A percentile compares a stretch with the other conserved stretches of the same genome.
Evolutionary conservation across 2,888 invertebrate species (phyloP).

Genomic region (Dicyrtomina minuta): DNA sequence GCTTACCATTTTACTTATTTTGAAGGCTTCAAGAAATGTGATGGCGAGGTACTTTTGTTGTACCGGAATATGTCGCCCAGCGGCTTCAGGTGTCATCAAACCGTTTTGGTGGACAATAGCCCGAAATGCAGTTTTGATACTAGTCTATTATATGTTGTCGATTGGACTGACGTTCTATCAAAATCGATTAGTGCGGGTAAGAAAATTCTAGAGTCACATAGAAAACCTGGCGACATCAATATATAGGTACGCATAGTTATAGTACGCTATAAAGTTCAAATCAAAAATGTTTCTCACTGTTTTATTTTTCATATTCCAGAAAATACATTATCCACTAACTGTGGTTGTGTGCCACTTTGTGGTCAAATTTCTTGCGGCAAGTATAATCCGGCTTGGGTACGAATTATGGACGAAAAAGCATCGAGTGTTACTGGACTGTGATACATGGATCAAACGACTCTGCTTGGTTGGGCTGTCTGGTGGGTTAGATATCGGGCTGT

Average conservation of each 20-base stretch:
- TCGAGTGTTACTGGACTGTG: slow-evolving; percentile 71
- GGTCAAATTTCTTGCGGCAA: slow-evolving; percentile 81
- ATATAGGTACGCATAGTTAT: no score
- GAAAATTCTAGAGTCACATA: background rate
- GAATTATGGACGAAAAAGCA: slow-evolving; percentile 64
- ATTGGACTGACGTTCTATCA: slow-evolving; percentile 97
- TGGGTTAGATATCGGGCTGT: slow-evolving; percentile 94
- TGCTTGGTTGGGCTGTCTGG: slow-evolving; percentile 87
- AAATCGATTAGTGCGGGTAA: slow-evolving; percentile 83
- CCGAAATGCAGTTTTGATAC: slow-evolving; percentile 63
- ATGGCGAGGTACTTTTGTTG: slow-evolving; percentile 31
- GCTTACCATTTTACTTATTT: no score
- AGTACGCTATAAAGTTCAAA: background rate
- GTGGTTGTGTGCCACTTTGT: slow-evolving; percentile 88
- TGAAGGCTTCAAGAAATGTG: slow-evolving; percentile 1
- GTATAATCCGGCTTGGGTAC: slow-evolving; percentile 66
- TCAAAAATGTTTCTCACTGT: background rate
- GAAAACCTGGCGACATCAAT: no score
- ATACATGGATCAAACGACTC: slow-evolving; percentile 74
- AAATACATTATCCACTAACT: slow-evolving; percentile 81
- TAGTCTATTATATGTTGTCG: slow-evolving; percentile 85
- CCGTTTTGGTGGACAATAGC: slow-evolving; percentile 48
- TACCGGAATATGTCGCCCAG: slow-evolving; percentile 21
- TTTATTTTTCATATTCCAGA: slow-evolving; percentile 62
- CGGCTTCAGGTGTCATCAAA: slow-evolving; percentile 34